Percentiles rank a stretch among this genome's conserved stretches.
phyloP scores from a whole-genome alignment of 2,113 vertebrate species.

The Gorsachius goisagi region DNA sequence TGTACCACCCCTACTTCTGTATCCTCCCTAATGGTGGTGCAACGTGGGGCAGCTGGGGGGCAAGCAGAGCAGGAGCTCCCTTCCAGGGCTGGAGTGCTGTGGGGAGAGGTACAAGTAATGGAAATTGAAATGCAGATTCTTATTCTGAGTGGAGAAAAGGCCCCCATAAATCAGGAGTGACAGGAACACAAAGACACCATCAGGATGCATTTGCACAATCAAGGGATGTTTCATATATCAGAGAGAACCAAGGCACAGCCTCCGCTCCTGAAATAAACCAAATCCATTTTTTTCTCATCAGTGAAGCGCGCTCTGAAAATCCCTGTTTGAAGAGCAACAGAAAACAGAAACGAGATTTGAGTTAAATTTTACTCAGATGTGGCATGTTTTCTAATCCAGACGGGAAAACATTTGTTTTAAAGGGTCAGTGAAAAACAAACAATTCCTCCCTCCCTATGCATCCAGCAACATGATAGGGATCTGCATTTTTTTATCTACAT shows the following conservation, averaged over 20 bases:
- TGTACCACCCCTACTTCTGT: fast-evolving
- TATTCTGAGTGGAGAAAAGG: slow-evolving; percentile 54
- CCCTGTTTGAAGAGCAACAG: slow-evolving; percentile 46
- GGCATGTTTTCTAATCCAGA: slow-evolving; percentile 29
- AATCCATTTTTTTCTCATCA: slow-evolving; percentile 47
- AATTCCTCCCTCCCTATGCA: background rate
- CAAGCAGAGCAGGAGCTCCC: background rate
- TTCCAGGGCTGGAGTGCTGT: background rate
- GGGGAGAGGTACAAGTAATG: background rate
- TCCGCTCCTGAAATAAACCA: slow-evolving; percentile 57
- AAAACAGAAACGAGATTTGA: slow-evolving; percentile 45
- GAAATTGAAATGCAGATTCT: slow-evolving; percentile 65
- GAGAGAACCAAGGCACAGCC: slow-evolving; percentile 52
- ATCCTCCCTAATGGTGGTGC: fast-evolving
- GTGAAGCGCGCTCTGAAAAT: slow-evolving; percentile 41
- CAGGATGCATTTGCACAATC: slow-evolving; percentile 71
- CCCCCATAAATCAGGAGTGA: slow-evolving; percentile 71
- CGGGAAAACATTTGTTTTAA: slow-evolving; percentile 41
- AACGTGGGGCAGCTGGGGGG: background rate
- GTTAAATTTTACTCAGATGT: slow-evolving; percentile 25
- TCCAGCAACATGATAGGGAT: background rate
- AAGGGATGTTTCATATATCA: slow-evolving; percentile 61
- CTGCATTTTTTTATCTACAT: background rate
- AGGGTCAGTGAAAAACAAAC: slow-evolving; percentile 22
- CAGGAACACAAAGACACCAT: slow-evolving; percentile 71